These are phyloP conservation scores for Pogonocichla stellata DNA, from an alignment of 2,113 vertebrate species.

Conservation along the genomic window DNA sequence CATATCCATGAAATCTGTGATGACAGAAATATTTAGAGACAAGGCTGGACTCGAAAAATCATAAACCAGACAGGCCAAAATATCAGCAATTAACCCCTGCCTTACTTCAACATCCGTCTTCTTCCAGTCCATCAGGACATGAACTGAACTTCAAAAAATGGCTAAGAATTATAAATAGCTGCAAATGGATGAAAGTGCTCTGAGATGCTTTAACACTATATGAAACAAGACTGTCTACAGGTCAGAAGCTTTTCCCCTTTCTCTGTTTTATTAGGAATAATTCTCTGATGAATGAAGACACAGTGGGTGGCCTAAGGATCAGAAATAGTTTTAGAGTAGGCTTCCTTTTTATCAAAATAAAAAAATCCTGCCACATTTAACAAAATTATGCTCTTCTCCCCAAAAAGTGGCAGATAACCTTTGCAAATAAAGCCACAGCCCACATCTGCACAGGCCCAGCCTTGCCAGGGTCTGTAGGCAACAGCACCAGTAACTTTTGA, in stretches of 20 bases:
- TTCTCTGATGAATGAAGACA: not conserved
- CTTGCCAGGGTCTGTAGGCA: not conserved
- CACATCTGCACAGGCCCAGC: not conserved
- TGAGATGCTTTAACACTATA: not conserved
- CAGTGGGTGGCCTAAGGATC: not conserved
- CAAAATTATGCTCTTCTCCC: not conserved
- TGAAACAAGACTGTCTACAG: not conserved
- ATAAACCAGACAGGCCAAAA: not conserved
- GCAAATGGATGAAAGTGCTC: not conserved
- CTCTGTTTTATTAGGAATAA: not conserved
- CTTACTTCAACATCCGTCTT: not conserved
- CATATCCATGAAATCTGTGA: not conserved
- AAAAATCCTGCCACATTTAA: not conserved
- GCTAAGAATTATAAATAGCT: not conserved
- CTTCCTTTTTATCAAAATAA: not conserved
- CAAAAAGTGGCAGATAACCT: not conserved
- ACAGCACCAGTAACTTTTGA: not conserved
- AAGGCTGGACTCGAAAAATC: not conserved
- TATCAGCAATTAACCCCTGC: not conserved
- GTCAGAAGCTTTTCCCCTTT: not conserved
- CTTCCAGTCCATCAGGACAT: not conserved
- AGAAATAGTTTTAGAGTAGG: not conserved
- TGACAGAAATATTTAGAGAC: not conserved
- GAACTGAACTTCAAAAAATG: not conserved
- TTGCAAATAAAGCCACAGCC: not conserved